Evolutionary conservation across 2,888 invertebrate species (phyloP).

Genomic region (Hypolimnas misippus): DNA sequence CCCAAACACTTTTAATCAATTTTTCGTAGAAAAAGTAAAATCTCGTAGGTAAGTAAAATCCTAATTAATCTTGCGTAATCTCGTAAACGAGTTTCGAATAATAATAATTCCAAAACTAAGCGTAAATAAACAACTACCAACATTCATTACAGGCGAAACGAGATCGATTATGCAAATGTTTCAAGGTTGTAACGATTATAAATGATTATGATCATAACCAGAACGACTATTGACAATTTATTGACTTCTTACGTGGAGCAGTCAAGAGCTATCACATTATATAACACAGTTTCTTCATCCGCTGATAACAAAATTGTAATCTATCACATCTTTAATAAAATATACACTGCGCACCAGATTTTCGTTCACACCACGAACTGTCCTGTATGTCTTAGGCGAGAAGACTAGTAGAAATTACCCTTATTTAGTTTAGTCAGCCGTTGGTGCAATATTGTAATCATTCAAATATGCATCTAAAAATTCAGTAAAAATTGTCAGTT

Average conservation of each 20-base stretch:
- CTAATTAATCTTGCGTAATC: constrained; percentile 1
- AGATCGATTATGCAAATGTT: background rate
- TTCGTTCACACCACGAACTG: no score
- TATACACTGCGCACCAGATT: no score
- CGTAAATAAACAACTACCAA: constrained; percentile 5
- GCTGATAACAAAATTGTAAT: no score
- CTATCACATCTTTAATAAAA: background rate
- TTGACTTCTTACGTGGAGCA: background rate
- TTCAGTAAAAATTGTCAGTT: no score
- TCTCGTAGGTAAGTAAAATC: no score
- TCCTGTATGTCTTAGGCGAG: no score
- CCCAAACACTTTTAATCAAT: background rate
- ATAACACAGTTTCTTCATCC: background rate
- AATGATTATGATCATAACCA: background rate
- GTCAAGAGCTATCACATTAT: background rate
- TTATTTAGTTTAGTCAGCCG: no score
- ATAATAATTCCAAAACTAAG: background rate
- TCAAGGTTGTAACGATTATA: background rate
- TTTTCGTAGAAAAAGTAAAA: background rate
- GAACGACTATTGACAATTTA: background rate
- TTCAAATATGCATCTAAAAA: no score
- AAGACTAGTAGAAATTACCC: no score
- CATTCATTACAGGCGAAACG: background rate
- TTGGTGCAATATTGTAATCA: no score
- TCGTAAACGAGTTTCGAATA: constrained; percentile 1